These are phyloP conservation scores for Hestina assimilis DNA, from an alignment of 1,140 invertebrate genomes.

Conservation along the genomic window DNA sequence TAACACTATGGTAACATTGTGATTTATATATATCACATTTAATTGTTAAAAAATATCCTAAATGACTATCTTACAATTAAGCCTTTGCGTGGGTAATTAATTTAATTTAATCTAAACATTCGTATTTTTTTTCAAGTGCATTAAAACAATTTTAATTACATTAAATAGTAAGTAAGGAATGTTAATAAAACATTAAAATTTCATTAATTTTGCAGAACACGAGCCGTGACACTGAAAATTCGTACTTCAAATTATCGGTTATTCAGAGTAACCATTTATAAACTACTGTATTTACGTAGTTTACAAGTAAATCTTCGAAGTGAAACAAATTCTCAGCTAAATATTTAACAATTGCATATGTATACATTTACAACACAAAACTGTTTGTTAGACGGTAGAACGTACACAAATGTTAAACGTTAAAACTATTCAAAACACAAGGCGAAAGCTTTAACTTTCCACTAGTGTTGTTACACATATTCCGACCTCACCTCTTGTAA, in stretches of 20 bases:
- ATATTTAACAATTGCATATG: constrained; percentile 10
- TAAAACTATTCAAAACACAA: not conserved
- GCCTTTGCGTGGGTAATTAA: not conserved
- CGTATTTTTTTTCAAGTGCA: constrained; percentile 13
- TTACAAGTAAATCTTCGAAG: not conserved
- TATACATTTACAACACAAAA: constrained; percentile 19
- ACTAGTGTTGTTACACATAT: not conserved
- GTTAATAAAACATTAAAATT: constrained; percentile 7
- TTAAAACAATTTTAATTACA: constrained; percentile 19
- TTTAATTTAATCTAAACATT: not conserved
- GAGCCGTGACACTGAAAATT: not conserved
- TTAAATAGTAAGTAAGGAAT: not conserved
- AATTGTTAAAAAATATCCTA: not conserved
- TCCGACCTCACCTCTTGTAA: not conserved
- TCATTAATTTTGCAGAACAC: not conserved
- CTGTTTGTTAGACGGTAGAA: constrained; percentile 17
- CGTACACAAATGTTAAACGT: constrained; percentile 9
- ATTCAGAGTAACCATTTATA: not conserved
- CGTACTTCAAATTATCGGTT: not conserved
- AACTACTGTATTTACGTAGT: not conserved
- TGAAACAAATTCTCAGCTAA: not conserved
- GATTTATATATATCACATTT: constrained; percentile 6
- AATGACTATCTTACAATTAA: constrained; percentile 11
- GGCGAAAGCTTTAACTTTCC: constrained; percentile 9
- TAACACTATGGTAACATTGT: constrained; percentile 24